A percentile compares a stretch with the other conserved stretches of the same genome.
phyloP scores from a whole-genome alignment of 1,140 invertebrate genomes.

The Stegodyphus mimosarum region DNA sequence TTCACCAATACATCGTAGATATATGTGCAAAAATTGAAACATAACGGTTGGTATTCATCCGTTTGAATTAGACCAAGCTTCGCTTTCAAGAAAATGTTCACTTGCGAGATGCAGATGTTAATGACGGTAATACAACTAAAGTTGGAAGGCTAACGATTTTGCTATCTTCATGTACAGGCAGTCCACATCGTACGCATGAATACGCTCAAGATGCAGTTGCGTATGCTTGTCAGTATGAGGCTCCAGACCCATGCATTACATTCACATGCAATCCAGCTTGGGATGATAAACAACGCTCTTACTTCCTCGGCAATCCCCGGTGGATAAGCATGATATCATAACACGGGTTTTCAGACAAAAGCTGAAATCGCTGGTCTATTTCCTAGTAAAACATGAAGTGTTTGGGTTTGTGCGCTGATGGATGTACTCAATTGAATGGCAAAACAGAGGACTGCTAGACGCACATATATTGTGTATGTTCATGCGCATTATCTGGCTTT shows the following conservation, averaged over 20 bases:
- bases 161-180: conserved; percentile 21
- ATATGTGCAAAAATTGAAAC: conserved; percentile 55
- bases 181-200: conserved; percentile 39
- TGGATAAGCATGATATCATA: conserved; percentile 67
- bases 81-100: conserved; percentile 43
- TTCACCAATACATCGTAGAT: background rate
- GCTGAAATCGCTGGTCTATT: conserved; percentile 64
- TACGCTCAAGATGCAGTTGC: conserved; percentile 65
- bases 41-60: conserved; percentile 36
- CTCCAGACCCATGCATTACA: conserved; percentile 69
- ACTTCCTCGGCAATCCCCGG: conserved; percentile 62
- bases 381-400: conserved; percentile 16
- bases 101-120: conserved; percentile 40
- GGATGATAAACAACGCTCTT: conserved; percentile 68
- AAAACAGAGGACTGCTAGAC: conserved; percentile 69
- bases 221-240: conserved; percentile 66
- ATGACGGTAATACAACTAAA: conserved; percentile 11
- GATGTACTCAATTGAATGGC: conserved; percentile 65
- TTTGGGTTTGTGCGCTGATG: conserved; percentile 32
- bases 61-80: conserved; percentile 48
- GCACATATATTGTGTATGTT: conserved; percentile 64
- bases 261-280: conserved; percentile 71
- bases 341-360: conserved; percentile 68
- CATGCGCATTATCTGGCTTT: conserved; percentile 51
- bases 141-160: conserved; percentile 55